Percentiles rank a stretch among this genome's conserved stretches.
phyloP scores from a whole-genome alignment of 2,113 vertebrate species.

The Ardeotis arabs region DNA sequence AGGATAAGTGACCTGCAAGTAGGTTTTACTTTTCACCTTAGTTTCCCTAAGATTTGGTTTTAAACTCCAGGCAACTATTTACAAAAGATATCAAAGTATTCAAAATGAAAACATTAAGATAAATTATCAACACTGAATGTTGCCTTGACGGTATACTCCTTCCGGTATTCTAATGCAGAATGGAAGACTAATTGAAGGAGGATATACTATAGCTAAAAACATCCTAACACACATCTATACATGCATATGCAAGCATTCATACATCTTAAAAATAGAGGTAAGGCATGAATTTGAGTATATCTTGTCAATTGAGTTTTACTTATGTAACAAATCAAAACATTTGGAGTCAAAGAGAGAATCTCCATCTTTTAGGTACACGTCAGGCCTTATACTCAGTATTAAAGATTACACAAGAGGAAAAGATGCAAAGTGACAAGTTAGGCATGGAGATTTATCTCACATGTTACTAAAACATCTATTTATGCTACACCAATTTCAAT shows the following conservation, averaged over 20 bases:
- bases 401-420: background rate
- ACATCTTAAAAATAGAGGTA: background rate
- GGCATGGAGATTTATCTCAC: conserved; percentile 49
- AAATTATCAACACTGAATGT: background rate
- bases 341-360: background rate
- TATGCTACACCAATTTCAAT: conserved; percentile 72
- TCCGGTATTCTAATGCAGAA: background rate
- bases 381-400: background rate
- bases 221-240: background rate
- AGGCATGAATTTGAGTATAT: background rate
- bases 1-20: background rate
- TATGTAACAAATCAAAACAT: background rate
- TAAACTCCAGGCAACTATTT: background rate
- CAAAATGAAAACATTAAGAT: background rate
- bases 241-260: background rate
- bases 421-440: conserved; percentile 41
- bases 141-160: background rate
- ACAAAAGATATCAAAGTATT: background rate
- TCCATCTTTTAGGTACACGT: background rate
- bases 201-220: background rate
- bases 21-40: background rate
- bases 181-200: background rate
- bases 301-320: background rate
- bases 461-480: conserved; percentile 52
- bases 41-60: background rate